Evolutionary conservation across 1,140 invertebrate species (phyloP).

Genomic region (Macrobrachium rosenbergii): DNA sequence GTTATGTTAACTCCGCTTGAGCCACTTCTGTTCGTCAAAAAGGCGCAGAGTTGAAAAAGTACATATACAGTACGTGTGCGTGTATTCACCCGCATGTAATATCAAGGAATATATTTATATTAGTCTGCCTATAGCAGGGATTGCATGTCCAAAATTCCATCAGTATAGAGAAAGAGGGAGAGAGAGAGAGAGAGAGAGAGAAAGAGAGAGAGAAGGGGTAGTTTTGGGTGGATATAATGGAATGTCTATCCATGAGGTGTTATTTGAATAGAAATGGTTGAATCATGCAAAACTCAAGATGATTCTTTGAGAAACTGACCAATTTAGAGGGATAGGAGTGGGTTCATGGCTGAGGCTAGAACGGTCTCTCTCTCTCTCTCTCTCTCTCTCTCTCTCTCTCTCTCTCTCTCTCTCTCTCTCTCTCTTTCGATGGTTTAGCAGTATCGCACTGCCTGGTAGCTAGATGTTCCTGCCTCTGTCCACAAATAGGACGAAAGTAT

Average conservation of each 20-base stretch:
- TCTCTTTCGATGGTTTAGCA: neutral
- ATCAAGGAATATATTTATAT: no score
- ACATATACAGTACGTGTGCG: no score
- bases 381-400: conserved; percentile 15
- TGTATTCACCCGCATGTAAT: no score
- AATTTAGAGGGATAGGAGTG: no score
- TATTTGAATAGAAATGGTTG: conserved; percentile 8
- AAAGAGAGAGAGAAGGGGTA: neutral
- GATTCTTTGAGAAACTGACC: neutral
- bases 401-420: no score
- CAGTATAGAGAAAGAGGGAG: neutral
- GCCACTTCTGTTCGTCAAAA: no score
- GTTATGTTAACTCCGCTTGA: no score
- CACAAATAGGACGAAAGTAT: no score
- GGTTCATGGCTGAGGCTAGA: neutral
- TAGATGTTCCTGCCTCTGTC: no score
- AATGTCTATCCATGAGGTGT: neutral
- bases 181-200: neutral
- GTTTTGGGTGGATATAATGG: neutral
- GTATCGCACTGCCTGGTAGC: neutral
- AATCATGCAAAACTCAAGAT: conserved; percentile 3
- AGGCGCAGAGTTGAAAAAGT: no score
- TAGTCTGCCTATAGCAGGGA: no score
- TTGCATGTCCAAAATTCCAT: neutral
- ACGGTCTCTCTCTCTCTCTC: conserved; percentile 7